phyloP scores from a whole-genome alignment of 2,113 vertebrate genomes.

The Melanerpes formicivorus region DNA sequence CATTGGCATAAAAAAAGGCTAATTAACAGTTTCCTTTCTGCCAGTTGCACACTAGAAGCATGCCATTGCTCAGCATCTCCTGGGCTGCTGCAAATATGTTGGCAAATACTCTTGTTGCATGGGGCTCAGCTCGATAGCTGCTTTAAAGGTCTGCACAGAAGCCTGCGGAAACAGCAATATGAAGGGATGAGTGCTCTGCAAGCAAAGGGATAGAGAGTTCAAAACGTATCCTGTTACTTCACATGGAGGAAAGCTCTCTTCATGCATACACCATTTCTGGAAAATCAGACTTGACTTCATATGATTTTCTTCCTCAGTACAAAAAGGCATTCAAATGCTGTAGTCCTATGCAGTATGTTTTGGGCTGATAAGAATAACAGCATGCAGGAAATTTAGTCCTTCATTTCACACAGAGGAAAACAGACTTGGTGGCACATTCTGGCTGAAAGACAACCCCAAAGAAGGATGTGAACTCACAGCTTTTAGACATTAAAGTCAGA shows the following conservation, averaged over 20 bases:
- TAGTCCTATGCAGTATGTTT: slow-evolving; percentile 41
- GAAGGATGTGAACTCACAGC: slow-evolving; percentile 27
- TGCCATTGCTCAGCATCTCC: background rate
- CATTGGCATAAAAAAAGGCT: slow-evolving; percentile 62
- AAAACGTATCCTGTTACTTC: slow-evolving; percentile 16
- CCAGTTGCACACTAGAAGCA: background rate
- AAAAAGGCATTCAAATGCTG: slow-evolving; percentile 47
- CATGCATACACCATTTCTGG: slow-evolving; percentile 20
- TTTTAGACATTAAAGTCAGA: background rate
- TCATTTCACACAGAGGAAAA: slow-evolving; percentile 7
- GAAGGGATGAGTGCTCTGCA: background rate
- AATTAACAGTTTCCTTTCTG: slow-evolving; percentile 68
- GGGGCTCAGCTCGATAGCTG: background rate
- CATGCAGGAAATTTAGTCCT: slow-evolving; percentile 1
- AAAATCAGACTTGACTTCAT: slow-evolving; percentile 36
- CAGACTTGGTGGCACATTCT: slow-evolving; percentile 1
- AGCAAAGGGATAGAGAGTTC: background rate
- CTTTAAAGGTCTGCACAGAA: background rate
- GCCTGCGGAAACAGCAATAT: background rate
- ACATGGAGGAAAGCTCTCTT: slow-evolving; percentile 29
- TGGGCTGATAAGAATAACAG: slow-evolving; percentile 56
- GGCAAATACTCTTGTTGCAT: background rate
- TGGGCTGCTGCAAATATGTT: background rate
- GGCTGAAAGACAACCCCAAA: background rate
- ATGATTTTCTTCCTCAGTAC: slow-evolving; percentile 33